These are phyloP conservation scores for Drosophila micromelanica DNA, from an alignment of 1,140 invertebrate species.

Conservation along the genomic window DNA sequence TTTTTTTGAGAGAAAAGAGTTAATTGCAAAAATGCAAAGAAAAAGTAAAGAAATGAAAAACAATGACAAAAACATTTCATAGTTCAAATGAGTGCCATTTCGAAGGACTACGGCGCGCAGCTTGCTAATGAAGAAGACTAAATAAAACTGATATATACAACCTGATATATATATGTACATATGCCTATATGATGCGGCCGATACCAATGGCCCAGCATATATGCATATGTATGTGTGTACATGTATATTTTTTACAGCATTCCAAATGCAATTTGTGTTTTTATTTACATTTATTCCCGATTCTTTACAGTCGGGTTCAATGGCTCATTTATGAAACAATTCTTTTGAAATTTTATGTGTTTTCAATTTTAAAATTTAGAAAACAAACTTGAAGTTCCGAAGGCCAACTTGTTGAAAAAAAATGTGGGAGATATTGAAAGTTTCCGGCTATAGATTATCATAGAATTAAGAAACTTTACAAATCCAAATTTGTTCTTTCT, in stretches of 20 bases:
- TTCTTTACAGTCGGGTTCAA: background rate
- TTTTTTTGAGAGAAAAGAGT: constrained; percentile 25
- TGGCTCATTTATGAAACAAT: too few relatives aligned
- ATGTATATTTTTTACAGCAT: constrained; percentile 79
- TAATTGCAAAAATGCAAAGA: constrained; percentile 15
- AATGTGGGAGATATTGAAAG: too few relatives aligned
- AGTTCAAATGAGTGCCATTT: constrained; percentile 40
- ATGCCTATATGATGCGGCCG: background rate
- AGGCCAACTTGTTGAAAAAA: too few relatives aligned
- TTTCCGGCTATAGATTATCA: too few relatives aligned
- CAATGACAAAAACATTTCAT: constrained; percentile 11
- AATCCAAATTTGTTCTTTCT: too few relatives aligned
- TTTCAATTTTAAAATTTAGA: too few relatives aligned
- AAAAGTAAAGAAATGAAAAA: constrained; percentile 18
- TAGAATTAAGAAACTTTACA: too few relatives aligned
- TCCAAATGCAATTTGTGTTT: constrained; percentile 49
- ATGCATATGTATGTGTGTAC: constrained; percentile 28
- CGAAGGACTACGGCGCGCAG: constrained; percentile 58
- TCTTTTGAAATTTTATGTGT: too few relatives aligned
- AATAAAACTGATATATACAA: constrained; percentile 75
- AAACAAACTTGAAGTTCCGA: too few relatives aligned
- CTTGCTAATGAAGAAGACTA: constrained; percentile 71
- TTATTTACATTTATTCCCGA: constrained; percentile 8
- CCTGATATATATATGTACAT: constrained; percentile 8
- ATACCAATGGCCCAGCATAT: background rate